Evolutionary conservation across 2,797 vertebrate species (phyloP).

Genomic region (Bovichtus variegatus): DNA sequence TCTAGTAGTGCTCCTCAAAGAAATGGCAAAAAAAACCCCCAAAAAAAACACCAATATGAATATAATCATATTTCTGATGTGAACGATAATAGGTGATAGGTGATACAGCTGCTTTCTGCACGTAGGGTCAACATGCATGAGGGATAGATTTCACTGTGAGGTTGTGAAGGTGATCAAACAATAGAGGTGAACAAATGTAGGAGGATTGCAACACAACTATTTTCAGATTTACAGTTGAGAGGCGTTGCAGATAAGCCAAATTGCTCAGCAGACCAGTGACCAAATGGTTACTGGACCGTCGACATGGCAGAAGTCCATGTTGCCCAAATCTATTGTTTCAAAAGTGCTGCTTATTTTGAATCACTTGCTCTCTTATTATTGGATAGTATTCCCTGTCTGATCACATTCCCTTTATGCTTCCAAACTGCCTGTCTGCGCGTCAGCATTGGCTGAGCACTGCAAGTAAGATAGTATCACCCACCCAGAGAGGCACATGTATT

Average conservation of each 20-base stretch:
- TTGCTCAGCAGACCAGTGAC: background rate
- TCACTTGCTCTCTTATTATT: background rate
- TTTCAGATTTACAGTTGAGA: background rate
- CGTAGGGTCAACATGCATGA: background rate
- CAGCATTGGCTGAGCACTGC: slow-evolving; percentile 9
- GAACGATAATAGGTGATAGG: background rate
- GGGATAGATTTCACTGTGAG: background rate
- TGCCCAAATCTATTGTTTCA: background rate
- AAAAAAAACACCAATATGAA: background rate
- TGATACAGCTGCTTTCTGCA: background rate
- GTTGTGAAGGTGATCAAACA: background rate
- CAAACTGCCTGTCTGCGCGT: background rate
- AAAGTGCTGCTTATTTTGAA: slow-evolving; percentile 6
- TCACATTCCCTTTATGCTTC: background rate
- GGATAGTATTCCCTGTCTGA: background rate
- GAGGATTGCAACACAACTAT: background rate
- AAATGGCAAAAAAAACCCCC: background rate
- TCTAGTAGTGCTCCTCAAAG: background rate
- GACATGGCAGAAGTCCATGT: background rate
- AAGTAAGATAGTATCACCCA: slow-evolving; percentile 20
- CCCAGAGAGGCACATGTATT: slow-evolving; percentile 1
- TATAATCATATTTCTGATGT: background rate
- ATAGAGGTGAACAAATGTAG: background rate
- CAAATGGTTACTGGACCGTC: background rate
- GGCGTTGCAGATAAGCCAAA: slow-evolving; percentile 6